phyloP scores from a whole-genome alignment of 2,797 vertebrate species.

The Micropoecilia bifurca region DNA sequence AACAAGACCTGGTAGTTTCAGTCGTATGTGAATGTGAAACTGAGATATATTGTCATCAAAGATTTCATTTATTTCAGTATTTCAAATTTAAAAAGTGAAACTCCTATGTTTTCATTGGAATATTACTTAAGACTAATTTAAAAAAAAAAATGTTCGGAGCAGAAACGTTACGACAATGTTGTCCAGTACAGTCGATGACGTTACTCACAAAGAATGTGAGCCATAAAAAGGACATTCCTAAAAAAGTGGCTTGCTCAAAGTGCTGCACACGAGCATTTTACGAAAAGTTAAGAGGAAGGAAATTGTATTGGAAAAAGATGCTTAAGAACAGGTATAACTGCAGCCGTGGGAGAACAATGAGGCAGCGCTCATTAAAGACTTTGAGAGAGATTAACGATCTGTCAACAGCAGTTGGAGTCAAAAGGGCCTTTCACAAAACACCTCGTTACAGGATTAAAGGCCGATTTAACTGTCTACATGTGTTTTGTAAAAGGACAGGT shows the following conservation, averaged over 20 bases:
- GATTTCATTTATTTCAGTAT: not conserved
- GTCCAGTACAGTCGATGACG: not conserved
- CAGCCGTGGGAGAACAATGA: not conserved
- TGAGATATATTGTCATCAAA: not conserved
- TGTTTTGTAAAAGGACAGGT: not conserved
- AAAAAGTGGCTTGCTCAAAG: not conserved
- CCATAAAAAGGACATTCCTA: not conserved
- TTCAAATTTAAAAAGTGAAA: not conserved
- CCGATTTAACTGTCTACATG: not conserved
- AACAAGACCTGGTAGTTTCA: conserved; percentile 14
- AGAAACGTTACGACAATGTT: not conserved
- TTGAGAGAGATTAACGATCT: not conserved
- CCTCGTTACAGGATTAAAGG: not conserved
- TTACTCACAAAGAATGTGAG: not conserved
- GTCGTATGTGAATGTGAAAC: not conserved
- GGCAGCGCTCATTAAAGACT: not conserved
- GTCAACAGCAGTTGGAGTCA: not conserved
- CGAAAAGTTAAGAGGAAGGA: not conserved
- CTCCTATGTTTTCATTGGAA: not conserved
- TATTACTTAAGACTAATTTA: not conserved
- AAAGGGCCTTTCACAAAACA: conserved; percentile 1
- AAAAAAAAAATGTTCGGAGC: not conserved
- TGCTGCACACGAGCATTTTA: not conserved
- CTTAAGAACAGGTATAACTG: not conserved
- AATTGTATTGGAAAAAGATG: not conserved